Conservation (phyloP, 2,888 invertebrate genomes). For the Apomyelois bistriatella region DNA sequence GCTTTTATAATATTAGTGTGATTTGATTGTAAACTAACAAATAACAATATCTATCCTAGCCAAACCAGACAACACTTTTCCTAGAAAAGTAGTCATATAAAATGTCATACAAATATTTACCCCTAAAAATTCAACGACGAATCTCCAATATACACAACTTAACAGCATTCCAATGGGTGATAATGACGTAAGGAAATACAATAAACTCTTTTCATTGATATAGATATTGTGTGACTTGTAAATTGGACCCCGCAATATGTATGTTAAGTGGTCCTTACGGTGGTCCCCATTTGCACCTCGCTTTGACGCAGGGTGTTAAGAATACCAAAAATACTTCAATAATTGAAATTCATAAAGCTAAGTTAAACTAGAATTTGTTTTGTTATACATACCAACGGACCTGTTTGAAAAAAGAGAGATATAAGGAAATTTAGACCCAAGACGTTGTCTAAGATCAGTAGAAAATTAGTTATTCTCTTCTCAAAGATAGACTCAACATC, state of each 20-base stretch:
- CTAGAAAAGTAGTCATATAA: neutral
- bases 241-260: constrained; percentile 38
- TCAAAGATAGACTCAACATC: too few relatives aligned
- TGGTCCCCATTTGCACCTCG: constrained; percentile 44
- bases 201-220: constrained; percentile 35
- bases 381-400: neutral
- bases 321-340: neutral
- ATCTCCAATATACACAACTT: neutral
- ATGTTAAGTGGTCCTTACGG: constrained; percentile 45
- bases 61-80: too few relatives aligned
- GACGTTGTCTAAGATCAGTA: too few relatives aligned
- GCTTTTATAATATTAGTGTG: too few relatives aligned
- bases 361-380: neutral
- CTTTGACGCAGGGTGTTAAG: constrained; percentile 11
- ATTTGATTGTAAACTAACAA: too few relatives aligned
- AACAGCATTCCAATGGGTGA: constrained; percentile 6
- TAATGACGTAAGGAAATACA: constrained; percentile 20
- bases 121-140: neutral
- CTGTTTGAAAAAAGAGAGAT: too few relatives aligned
- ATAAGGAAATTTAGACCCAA: too few relatives aligned
- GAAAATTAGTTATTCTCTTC: too few relatives aligned
- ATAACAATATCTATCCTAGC: too few relatives aligned
- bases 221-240: constrained; percentile 39
- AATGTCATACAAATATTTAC: neutral
- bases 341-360: neutral